Percentiles rank a stretch among this genome's conserved stretches.
These are phyloP conservation scores for Erpornis zantholeuca DNA, from an alignment of 2,113 vertebrate genomes.

Conservation along the genomic window DNA sequence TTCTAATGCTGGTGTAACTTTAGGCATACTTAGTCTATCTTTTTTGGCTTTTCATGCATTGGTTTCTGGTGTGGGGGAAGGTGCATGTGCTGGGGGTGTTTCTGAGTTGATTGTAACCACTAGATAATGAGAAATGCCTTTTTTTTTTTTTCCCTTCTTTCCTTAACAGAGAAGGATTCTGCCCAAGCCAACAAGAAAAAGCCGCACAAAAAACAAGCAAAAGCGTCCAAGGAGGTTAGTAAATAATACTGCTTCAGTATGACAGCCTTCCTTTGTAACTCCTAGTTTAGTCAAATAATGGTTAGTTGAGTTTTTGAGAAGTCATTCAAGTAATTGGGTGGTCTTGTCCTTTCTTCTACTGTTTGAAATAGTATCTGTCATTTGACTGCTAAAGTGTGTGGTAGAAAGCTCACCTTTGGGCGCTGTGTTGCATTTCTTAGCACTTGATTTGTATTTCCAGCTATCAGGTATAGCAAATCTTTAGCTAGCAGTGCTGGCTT, in stretches of 20 bases:
- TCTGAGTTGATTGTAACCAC: not conserved
- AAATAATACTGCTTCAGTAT: not conserved
- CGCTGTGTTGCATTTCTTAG: not conserved
- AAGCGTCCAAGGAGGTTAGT: conserved; percentile 94
- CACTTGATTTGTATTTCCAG: not conserved
- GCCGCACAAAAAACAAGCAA: conserved; percentile 96
- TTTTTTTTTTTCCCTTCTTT: not conserved
- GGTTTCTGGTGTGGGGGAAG: not conserved
- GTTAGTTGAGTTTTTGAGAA: not conserved
- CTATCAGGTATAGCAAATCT: not conserved
- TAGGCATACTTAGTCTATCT: not conserved
- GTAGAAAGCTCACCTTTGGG: not conserved
- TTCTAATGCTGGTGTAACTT: not conserved
- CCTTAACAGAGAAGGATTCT: conserved; percentile 90
- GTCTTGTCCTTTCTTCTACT: not conserved
- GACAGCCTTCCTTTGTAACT: not conserved
- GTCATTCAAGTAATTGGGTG: not conserved
- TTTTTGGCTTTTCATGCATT: not conserved
- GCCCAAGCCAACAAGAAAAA: conserved; percentile 97
- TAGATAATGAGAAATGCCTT: not conserved
- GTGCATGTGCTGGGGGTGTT: not conserved
- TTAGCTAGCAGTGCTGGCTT: not conserved
- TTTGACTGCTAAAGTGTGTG: not conserved
- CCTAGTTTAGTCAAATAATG: not conserved
- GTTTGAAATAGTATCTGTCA: not conserved